Percentiles rank a stretch among this genome's conserved stretches.
Evolutionary conservation across 2,113 vertebrate genomes (phyloP).

Genomic region (Motacilla tschutschensis): DNA sequence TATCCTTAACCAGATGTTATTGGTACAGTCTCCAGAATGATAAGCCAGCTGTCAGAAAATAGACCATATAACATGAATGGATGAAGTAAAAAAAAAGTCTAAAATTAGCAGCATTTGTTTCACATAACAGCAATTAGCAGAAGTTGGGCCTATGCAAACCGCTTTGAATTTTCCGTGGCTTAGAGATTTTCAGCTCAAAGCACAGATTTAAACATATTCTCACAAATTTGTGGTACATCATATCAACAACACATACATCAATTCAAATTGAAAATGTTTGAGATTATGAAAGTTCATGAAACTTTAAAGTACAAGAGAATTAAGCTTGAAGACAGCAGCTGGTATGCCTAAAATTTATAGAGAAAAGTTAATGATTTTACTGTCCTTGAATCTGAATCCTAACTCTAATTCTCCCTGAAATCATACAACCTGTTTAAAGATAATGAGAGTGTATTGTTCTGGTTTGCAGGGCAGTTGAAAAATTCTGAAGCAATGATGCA

Average conservation of each 20-base stretch:
- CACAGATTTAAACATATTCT: not conserved
- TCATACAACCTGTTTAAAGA: not conserved
- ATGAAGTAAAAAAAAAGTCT: not conserved
- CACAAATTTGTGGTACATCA: not conserved
- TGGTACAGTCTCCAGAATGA: slow-evolving; percentile 1
- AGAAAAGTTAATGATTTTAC: not conserved
- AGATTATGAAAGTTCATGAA: not conserved
- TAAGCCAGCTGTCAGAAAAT: not conserved
- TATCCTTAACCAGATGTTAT: slow-evolving; percentile 13
- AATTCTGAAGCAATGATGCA: not conserved
- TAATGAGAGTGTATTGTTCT: not conserved
- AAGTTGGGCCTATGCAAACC: not conserved
- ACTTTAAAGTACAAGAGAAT: not conserved
- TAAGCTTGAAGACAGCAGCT: not conserved
- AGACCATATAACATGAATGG: not conserved
- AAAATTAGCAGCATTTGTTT: slow-evolving; percentile 13
- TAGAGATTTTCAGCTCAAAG: not conserved
- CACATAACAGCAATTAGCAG: not conserved
- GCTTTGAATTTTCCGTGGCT: not conserved
- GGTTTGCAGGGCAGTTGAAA: not conserved
- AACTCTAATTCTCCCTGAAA: not conserved
- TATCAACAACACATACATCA: not conserved
- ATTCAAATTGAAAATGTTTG: not conserved
- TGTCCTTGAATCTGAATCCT: not conserved
- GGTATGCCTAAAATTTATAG: not conserved